A percentile compares a stretch with the other conserved stretches of the same genome.
These are phyloP conservation scores for Drosophila jambulina DNA, from an alignment of 1,140 invertebrate species.

Conservation along the genomic window DNA sequence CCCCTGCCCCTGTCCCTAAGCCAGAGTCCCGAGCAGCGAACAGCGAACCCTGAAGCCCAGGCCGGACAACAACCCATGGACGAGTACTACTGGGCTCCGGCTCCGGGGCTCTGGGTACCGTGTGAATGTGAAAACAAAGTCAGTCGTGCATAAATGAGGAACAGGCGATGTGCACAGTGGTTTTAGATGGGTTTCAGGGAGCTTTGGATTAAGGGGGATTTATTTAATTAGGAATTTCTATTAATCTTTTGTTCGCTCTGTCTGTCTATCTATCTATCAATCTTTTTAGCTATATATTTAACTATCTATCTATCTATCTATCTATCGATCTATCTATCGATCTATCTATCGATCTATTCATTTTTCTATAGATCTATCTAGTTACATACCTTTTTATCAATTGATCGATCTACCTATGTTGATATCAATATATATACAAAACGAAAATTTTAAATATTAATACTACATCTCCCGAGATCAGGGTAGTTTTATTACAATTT, in stretches of 20 bases:
- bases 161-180: slow-evolving; percentile 66
- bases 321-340: too few relatives aligned
- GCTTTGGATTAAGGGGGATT: background rate
- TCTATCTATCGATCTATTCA: too few relatives aligned
- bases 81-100: slow-evolving; percentile 65
- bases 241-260: too few relatives aligned
- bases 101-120: slow-evolving; percentile 63
- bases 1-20: background rate
- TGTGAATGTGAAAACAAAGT: slow-evolving; percentile 83
- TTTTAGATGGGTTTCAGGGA: background rate
- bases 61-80: slow-evolving; percentile 62
- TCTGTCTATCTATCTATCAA: background rate
- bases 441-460: too few relatives aligned
- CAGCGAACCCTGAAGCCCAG: slow-evolving; percentile 33
- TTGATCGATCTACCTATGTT: background rate
- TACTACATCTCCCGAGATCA: too few relatives aligned
- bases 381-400: too few relatives aligned
- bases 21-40: slow-evolving; percentile 7
- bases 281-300: background rate
- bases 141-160: slow-evolving; percentile 82
- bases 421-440: too few relatives aligned
- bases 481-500: too few relatives aligned
- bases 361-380: too few relatives aligned
- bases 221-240: background rate
- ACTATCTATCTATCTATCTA: background rate